Conservation (phyloP, 2,888 invertebrate species). For the Panzeria rudis region DNA sequence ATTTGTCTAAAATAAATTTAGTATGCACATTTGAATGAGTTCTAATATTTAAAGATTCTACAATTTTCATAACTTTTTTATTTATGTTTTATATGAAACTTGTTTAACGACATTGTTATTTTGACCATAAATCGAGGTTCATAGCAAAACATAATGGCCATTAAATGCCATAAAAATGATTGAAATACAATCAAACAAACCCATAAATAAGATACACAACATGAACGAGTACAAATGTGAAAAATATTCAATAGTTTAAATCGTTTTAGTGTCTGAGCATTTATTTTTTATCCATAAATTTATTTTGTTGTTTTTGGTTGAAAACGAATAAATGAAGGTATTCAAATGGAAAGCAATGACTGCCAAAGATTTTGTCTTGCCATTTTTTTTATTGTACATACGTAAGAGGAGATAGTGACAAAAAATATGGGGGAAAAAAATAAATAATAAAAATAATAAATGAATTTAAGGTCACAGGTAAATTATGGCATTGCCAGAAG, state of each 20-base stretch:
- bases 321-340: slow-evolving; percentile 43
- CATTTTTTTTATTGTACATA: neutral
- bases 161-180: slow-evolving; percentile 52
- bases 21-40: no score
- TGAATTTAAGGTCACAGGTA: slow-evolving; percentile 66
- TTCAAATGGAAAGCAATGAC: slow-evolving; percentile 62
- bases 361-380: slow-evolving; percentile 50
- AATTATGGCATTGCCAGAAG: slow-evolving; percentile 48
- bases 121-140: slow-evolving; percentile 21
- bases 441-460: slow-evolving; percentile 39
- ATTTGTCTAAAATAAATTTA: no score
- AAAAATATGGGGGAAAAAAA: neutral
- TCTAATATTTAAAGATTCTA: no score
- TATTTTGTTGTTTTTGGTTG: neutral
- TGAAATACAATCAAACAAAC: slow-evolving; percentile 11
- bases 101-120: slow-evolving; percentile 13
- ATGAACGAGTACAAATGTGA: neutral
- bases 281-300: neutral
- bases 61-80: neutral
- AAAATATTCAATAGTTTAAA: slow-evolving; percentile 44
- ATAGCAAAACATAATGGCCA: slow-evolving; percentile 16
- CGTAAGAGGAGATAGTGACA: slow-evolving; percentile 1
- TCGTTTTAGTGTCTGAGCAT: slow-evolving; percentile 38
- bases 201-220: slow-evolving; percentile 3
- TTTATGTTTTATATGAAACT: neutral